Conservation (phyloP, 2,797 vertebrate species). For the Lacerta bilineata region DNA sequence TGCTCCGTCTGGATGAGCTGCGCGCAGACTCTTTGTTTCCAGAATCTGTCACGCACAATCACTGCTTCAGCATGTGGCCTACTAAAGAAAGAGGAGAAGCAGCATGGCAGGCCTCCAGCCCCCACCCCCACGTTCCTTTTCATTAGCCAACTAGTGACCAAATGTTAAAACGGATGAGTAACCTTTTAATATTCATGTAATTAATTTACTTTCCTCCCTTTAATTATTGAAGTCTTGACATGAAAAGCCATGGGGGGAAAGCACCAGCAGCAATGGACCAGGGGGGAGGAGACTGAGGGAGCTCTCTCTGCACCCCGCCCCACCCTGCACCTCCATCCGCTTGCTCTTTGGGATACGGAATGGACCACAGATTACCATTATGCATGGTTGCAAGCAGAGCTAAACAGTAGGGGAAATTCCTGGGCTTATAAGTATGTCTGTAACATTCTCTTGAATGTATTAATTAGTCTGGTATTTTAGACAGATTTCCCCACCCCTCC, state of each 20-base stretch:
- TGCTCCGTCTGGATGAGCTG: constrained; percentile 86
- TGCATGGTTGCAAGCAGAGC: constrained; percentile 44
- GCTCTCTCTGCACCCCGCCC: constrained; percentile 22
- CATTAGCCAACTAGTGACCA: constrained; percentile 86
- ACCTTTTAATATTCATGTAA: constrained; percentile 87
- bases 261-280: constrained; percentile 15
- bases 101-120: constrained; percentile 80
- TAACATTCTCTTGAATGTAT: constrained; percentile 34
- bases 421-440: constrained; percentile 7
- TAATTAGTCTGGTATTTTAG: constrained; percentile 38
- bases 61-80: constrained; percentile 83
- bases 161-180: constrained; percentile 84
- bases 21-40: constrained; percentile 91
- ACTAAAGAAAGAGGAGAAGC: constrained; percentile 79
- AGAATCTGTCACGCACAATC: constrained; percentile 91
- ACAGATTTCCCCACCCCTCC: constrained; percentile 24
- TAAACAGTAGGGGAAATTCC: constrained; percentile 36
- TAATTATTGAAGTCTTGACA: constrained; percentile 75
- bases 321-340: constrained; percentile 59
- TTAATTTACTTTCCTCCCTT: constrained; percentile 81
- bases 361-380: constrained; percentile 56
- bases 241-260: constrained; percentile 41
- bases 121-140: constrained; percentile 74
- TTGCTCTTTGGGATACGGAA: constrained; percentile 62
- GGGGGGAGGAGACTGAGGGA: too few relatives aligned